phyloP scores from a whole-genome alignment of 2,888 invertebrate genomes.

The Ichneumon xanthorius region DNA sequence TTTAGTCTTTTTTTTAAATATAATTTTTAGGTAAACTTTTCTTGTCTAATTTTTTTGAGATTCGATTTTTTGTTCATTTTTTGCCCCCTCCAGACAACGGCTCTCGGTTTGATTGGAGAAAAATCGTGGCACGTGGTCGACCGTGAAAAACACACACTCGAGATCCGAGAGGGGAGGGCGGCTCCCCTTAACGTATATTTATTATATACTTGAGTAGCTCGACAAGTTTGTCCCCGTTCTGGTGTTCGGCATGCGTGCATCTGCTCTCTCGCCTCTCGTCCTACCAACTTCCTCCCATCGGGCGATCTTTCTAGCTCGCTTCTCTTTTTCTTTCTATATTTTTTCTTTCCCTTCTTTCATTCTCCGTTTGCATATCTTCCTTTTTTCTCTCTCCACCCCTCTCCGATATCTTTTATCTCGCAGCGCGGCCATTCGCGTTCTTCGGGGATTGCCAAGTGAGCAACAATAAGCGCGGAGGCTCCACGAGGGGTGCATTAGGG shows the following conservation, averaged over 20 bases:
- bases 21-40: background rate
- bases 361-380: slow-evolving; percentile 43
- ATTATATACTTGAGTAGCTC: slow-evolving; percentile 64
- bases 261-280: slow-evolving; percentile 62
- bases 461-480: slow-evolving; percentile 77
- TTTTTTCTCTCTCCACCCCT: slow-evolving; percentile 52
- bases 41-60: background rate
- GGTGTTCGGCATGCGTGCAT: slow-evolving; percentile 47
- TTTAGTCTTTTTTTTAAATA: background rate
- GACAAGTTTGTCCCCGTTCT: slow-evolving; percentile 60
- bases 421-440: slow-evolving; percentile 19
- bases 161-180: slow-evolving; percentile 35
- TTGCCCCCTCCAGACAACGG: slow-evolving; percentile 7
- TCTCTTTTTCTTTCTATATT: slow-evolving; percentile 7
- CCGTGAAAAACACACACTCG: slow-evolving; percentile 49
- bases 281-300: slow-evolving; percentile 62
- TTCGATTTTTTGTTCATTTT: background rate
- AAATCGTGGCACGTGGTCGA: slow-evolving; percentile 63
- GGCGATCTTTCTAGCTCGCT: slow-evolving; percentile 35
- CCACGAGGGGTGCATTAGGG: slow-evolving; percentile 77
- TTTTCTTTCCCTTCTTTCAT: slow-evolving; percentile 17
- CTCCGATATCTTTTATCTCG: slow-evolving; percentile 42
- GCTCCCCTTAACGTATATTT: slow-evolving; percentile 52
- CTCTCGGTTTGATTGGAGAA: slow-evolving; percentile 57
- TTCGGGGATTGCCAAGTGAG: slow-evolving; percentile 77